Conservation (phyloP, 1,140 invertebrate species). For the Sitodiplosis mosellana region DNA sequence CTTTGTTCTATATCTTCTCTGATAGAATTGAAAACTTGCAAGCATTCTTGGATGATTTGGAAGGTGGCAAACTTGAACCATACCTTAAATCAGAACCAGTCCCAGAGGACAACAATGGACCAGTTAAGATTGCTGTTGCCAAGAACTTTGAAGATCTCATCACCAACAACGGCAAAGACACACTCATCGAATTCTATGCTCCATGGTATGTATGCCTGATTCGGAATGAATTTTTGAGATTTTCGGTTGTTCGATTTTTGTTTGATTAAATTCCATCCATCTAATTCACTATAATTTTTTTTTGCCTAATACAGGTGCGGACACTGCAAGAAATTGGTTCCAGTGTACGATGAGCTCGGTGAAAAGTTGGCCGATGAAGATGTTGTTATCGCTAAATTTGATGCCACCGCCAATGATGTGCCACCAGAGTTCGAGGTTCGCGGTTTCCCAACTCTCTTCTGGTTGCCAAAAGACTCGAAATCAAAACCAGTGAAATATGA, state of each 20-base stretch:
- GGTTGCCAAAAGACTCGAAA: conserved; percentile 74
- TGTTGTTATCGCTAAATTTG: conserved; percentile 90
- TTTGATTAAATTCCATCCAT: too few relatives aligned
- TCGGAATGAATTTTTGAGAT: too few relatives aligned
- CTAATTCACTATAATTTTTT: too few relatives aligned
- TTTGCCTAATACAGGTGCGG: conserved; percentile 41
- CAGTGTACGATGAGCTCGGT: conserved; percentile 86
- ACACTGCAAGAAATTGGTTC: conserved; percentile 92
- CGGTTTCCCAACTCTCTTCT: conserved; percentile 96
- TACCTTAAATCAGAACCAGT: conserved; percentile 92
- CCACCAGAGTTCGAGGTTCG: conserved; percentile 78
- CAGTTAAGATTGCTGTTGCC: conserved; percentile 82
- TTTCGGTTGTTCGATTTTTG: too few relatives aligned
- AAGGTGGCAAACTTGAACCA: conserved; percentile 67
- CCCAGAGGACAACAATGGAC: conserved; percentile 66
- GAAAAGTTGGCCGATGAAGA: conserved; percentile 77
- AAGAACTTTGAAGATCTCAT: conserved; percentile 96
- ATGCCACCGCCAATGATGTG: conserved; percentile 97
- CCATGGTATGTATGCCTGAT: conserved; percentile 62
- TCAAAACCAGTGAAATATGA: conserved; percentile 78
- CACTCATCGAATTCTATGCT: conserved; percentile 93
- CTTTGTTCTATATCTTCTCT: conserved; percentile 7
- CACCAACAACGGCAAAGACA: conserved; percentile 78
- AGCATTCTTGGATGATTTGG: conserved; percentile 72
- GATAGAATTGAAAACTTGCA: conserved; percentile 68